Evolutionary conservation across 2,113 vertebrate species (phyloP).

Genomic region (Triplophysa tibetana): DNA sequence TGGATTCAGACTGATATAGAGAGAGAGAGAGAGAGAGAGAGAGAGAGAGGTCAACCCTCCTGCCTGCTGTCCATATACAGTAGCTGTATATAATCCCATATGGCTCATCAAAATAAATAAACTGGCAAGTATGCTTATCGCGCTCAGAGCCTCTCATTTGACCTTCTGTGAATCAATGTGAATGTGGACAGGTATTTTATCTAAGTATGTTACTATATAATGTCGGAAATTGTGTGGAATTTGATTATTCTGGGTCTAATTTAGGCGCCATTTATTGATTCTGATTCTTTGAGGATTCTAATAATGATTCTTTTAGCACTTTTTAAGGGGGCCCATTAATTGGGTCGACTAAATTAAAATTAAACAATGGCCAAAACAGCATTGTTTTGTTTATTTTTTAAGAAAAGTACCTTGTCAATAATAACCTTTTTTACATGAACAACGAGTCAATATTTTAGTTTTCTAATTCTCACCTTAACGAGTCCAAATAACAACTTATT

Average conservation of each 20-base stretch:
- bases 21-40: background rate
- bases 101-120: constrained; percentile 5
- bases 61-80: background rate
- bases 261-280: background rate
- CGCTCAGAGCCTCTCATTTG: background rate
- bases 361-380: background rate
- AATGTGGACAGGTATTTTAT: background rate
- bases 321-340: no score
- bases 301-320: background rate
- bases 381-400: no score
- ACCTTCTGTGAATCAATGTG: background rate
- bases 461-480: no score
- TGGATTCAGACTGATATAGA: constrained; percentile 18
- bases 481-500: no score
- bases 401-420: no score
- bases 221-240: background rate
- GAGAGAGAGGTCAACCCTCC: constrained; percentile 1
- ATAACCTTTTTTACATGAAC: no score
- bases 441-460: no score
- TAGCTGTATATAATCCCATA: background rate
- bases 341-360: background rate
- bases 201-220: background rate
- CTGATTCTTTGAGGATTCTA: background rate
- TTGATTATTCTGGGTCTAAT: background rate
- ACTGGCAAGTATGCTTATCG: background rate